Percentiles rank a stretch among this genome's conserved stretches.
Conservation (phyloP, 2,797 vertebrate species). For the Pelochelys cantorii region DNA sequence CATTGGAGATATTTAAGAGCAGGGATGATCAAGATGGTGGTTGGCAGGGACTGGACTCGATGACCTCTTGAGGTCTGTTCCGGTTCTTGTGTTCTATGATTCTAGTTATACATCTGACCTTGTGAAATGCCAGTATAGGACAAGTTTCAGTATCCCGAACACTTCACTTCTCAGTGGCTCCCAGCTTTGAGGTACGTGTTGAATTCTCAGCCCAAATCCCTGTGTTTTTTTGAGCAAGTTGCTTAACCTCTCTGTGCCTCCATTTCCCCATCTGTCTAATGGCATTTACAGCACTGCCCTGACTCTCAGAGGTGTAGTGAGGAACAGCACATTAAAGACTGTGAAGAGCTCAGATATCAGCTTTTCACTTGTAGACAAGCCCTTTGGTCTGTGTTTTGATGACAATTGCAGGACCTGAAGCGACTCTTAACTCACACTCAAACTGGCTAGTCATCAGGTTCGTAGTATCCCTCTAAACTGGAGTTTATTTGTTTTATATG, state of each 20-base stretch:
- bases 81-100: too few species aligned
- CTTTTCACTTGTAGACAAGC: too few species aligned
- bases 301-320: not conserved
- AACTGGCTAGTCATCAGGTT: not conserved
- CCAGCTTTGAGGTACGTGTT: not conserved
- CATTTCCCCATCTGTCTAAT: not conserved
- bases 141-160: not conserved
- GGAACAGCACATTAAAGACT: not conserved
- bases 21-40: too few species aligned
- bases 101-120: not conserved
- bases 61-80: too few species aligned
- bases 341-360: not conserved
- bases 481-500: not conserved
- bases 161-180: not conserved
- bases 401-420: not conserved
- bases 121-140: not conserved
- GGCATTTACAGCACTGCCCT: not conserved
- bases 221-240: not conserved
- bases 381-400: not conserved
- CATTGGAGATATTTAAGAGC: too few species aligned
- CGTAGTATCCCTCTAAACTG: not conserved
- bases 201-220: not conserved
- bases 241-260: not conserved
- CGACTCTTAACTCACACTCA: not conserved
- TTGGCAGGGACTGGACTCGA: too few species aligned